Evolutionary conservation across 1,140 invertebrate genomes (phyloP).

Genomic region (Dryas iulia): DNA sequence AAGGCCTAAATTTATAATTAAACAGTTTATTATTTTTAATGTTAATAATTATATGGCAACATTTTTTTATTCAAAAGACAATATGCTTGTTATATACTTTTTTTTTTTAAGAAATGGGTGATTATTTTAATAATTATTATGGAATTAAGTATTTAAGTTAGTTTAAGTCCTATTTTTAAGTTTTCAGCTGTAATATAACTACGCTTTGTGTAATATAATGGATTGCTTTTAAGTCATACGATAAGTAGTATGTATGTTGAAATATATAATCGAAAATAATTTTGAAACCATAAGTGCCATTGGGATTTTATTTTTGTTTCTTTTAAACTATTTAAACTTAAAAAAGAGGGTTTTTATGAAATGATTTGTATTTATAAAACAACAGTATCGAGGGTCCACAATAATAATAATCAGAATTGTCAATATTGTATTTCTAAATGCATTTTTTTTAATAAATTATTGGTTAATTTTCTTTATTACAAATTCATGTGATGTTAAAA

Average conservation of each 20-base stretch:
- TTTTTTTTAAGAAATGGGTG: neutral
- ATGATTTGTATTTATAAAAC: neutral
- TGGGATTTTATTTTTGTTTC: neutral
- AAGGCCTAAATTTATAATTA: too few relatives aligned
- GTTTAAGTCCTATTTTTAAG: neutral
- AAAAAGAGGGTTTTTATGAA: neutral
- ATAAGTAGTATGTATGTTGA: too few relatives aligned
- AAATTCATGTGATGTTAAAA: too few relatives aligned
- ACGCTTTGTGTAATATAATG: too few relatives aligned
- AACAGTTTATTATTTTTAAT: too few relatives aligned
- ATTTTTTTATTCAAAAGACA: too few relatives aligned
- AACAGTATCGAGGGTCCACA: neutral
- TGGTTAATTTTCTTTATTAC: neutral
- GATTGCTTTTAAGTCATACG: neutral
- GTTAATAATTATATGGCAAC: too few relatives aligned
- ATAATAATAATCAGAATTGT: too few relatives aligned
- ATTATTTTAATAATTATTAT: neutral
- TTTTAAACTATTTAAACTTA: neutral
- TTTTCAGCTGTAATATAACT: neutral
- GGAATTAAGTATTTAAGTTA: neutral
- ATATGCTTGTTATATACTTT: too few relatives aligned
- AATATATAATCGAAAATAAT: neutral
- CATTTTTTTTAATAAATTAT: neutral
- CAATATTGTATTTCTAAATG: neutral
- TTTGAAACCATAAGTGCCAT: constrained; percentile 7